Evolutionary conservation across 1,140 invertebrate genomes (phyloP).

Genomic region (Temnothorax longispinosus): DNA sequence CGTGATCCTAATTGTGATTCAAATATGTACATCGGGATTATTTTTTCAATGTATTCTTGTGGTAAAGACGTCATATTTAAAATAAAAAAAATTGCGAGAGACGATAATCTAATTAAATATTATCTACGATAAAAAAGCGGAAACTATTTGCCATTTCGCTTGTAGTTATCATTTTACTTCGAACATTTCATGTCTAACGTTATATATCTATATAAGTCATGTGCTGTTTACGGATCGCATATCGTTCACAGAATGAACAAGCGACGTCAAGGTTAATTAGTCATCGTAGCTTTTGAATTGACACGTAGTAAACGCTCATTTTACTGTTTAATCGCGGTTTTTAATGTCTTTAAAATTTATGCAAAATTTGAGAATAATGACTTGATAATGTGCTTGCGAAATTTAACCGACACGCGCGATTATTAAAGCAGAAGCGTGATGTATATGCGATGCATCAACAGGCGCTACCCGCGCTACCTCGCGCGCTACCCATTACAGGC

Average conservation of each 20-base stretch:
- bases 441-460: no score
- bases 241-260: neutral
- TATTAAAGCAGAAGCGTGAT: neutral
- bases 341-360: neutral
- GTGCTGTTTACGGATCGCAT: neutral
- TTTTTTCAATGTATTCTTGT: neutral
- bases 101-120: neutral
- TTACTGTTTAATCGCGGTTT: neutral
- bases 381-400: neutral
- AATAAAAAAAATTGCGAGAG: neutral
- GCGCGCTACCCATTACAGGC: neutral
- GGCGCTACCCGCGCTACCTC: neutral
- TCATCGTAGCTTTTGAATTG: neutral
- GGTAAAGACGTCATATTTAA: neutral
- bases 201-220: neutral
- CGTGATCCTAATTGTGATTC: slow-evolving; percentile 9
- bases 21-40: neutral
- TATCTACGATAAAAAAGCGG: no score
- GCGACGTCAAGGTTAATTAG: slow-evolving; percentile 17
- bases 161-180: neutral
- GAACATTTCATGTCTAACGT: neutral
- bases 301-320: neutral
- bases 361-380: neutral
- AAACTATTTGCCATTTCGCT: no score
- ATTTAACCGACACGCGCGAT: neutral